Evolutionary conservation across 2,888 invertebrate genomes (phyloP).

Genomic region (Oasisia sp.): DNA sequence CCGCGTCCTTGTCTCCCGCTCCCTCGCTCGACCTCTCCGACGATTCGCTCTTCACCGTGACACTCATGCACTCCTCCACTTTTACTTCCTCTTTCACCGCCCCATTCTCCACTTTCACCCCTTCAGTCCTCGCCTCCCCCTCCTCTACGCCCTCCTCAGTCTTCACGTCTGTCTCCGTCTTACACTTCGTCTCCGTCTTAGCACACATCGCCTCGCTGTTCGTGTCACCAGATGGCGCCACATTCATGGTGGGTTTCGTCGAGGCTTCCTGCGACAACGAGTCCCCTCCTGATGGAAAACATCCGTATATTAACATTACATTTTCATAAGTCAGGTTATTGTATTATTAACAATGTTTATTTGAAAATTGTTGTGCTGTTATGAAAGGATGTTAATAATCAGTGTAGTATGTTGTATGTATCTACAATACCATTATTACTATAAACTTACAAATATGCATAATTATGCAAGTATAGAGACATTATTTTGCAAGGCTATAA

Average conservation of each 20-base stretch:
- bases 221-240: background rate
- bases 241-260: background rate
- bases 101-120: conserved; percentile 32
- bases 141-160: conserved; percentile 31
- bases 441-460: too few species aligned
- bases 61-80: conserved; percentile 30
- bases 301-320: background rate
- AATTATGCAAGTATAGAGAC: background rate
- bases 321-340: too few species aligned
- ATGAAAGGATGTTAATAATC: too few species aligned
- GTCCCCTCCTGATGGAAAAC: background rate
- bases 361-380: too few species aligned
- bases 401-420: background rate
- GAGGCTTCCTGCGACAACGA: background rate
- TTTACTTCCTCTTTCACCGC: conserved; percentile 41
- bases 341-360: too few species aligned
- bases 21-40: conserved; percentile 12
- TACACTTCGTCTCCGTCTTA: background rate
- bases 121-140: conserved; percentile 30
- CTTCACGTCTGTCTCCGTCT: conserved; percentile 28
- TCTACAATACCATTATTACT: too few species aligned
- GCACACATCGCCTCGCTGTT: background rate
- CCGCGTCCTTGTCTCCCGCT: background rate
- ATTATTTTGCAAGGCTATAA: background rate
- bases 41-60: conserved; percentile 36